phyloP scores from a whole-genome alignment of 2,113 vertebrate species.

The Poeciliopsis prolifica region DNA sequence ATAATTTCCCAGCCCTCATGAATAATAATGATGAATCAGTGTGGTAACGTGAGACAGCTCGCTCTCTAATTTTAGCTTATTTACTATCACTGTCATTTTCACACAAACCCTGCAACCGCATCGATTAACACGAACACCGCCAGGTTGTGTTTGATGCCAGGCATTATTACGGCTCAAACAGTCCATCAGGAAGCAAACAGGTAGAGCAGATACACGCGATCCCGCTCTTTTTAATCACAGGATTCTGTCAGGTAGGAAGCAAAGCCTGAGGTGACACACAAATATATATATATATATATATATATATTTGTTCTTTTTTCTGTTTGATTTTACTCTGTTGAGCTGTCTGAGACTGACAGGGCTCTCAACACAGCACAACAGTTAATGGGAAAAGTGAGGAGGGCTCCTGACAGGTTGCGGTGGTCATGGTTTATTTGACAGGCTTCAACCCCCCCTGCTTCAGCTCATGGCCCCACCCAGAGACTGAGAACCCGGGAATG shows the following conservation, averaged over 20 bases:
- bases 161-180: slow-evolving; percentile 1
- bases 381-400: slow-evolving; percentile 38
- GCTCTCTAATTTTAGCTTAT: slow-evolving; percentile 34
- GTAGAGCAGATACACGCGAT: slow-evolving; percentile 15
- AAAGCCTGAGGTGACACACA: slow-evolving; percentile 25
- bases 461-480: slow-evolving; percentile 22
- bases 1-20: slow-evolving; percentile 10
- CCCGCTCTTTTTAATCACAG: slow-evolving; percentile 9
- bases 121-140: slow-evolving; percentile 23
- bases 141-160: slow-evolving; percentile 2
- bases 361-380: slow-evolving; percentile 51
- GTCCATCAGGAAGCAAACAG: slow-evolving; percentile 20
- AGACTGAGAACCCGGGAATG: slow-evolving; percentile 10
- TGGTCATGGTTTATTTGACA: slow-evolving; percentile 70
- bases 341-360: slow-evolving; percentile 46
- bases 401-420: slow-evolving; percentile 61
- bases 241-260: slow-evolving; percentile 47
- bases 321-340: not conserved
- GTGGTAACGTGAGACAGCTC: slow-evolving; percentile 36
- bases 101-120: not conserved
- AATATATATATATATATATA: no score
- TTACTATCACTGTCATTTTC: slow-evolving; percentile 20
- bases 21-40: slow-evolving; percentile 36
- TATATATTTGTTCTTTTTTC: not conserved
- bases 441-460: not conserved